Evolutionary conservation across 1,140 invertebrate genomes (phyloP).

Genomic region (Kradibia gibbosae): DNA sequence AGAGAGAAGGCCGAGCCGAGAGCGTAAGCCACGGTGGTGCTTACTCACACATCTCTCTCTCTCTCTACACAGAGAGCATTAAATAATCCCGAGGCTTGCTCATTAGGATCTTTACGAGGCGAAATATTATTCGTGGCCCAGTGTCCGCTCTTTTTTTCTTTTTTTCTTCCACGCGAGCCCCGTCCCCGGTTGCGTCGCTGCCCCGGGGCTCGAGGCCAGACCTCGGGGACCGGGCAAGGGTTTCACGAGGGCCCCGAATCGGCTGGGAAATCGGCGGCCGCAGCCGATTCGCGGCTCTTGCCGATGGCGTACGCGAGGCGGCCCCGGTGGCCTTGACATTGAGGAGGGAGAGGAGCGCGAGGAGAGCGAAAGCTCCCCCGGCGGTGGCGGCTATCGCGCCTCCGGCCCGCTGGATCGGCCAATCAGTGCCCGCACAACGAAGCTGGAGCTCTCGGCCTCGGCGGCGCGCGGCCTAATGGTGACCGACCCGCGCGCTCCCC

Average conservation of each 20-base stretch:
- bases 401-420: slow-evolving; percentile 8
- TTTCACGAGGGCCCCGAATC: neutral
- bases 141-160: slow-evolving; percentile 38
- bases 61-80: slow-evolving; percentile 61
- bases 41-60: too few relatives aligned
- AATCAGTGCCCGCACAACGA: slow-evolving; percentile 36
- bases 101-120: slow-evolving; percentile 68
- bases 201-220: neutral
- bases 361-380: neutral
- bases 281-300: too few relatives aligned
- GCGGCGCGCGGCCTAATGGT: neutral
- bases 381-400: neutral
- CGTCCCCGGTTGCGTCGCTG: neutral
- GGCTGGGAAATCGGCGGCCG: neutral
- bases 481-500: neutral
- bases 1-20: slow-evolving; percentile 27
- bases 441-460: neutral
- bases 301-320: too few relatives aligned
- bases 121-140: slow-evolving; percentile 62
- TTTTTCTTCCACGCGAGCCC: neutral
- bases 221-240: neutral
- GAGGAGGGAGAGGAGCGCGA: neutral
- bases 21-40: slow-evolving; percentile 23
- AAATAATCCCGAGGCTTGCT: slow-evolving; percentile 66
- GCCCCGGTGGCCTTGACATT: slow-evolving; percentile 17